Base-by-base conservation (phyloP, 2,797 vertebrate genomes). In the Catamblyrhynchus diadema region DNA sequence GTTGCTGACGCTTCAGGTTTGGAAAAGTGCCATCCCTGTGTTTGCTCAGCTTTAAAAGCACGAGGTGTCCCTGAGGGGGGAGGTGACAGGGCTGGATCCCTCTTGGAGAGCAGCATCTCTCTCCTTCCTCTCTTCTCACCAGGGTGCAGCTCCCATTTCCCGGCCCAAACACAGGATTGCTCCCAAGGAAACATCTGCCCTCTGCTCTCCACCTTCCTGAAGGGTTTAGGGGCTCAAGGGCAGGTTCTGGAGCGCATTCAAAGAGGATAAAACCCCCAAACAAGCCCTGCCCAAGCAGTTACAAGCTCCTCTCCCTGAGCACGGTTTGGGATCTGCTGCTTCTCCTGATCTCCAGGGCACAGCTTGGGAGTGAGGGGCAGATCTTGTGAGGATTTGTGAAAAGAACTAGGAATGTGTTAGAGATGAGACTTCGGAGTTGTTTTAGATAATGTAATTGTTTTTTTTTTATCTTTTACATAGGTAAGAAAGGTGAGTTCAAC, bases 21-120 rank as follows among this genome's bases (percentile, higher is more conserved):
- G 82, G 85, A 91, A 15, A 81, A 79, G 66, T 42, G 78, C 71
- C 37, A 56, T 41, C 19, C 22, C 2, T 6, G 22, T 92, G 78
- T 93, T 95, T 95, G 82, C 79, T 79, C 75, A 80, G 78, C 83
- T 88, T 91, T 87, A 69, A 78, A 80, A 88, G 86, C 82, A 3
- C 25, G 20, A 47, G 33, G 44, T 80, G 8, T 57, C 84, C 81
- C 37, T 56, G 24, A 12, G 27, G 2, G 1, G 28, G 39, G 27
- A 84, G 62, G 45, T 30, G 65, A 22, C 6, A 3, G 66, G 64
- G 18, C 47, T 82, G 21, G 22, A 37, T 78, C 47, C 56, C 60
- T 44, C 51, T 10, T 2, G 1, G 7, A 4, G 6, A 69, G 47
- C 54, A 67, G 66, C 79, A 54, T 50, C 78, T 62, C 5, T 0